Base-by-base conservation (phyloP, 1,140 invertebrate species). In the Drosophila navojoa region DNA sequence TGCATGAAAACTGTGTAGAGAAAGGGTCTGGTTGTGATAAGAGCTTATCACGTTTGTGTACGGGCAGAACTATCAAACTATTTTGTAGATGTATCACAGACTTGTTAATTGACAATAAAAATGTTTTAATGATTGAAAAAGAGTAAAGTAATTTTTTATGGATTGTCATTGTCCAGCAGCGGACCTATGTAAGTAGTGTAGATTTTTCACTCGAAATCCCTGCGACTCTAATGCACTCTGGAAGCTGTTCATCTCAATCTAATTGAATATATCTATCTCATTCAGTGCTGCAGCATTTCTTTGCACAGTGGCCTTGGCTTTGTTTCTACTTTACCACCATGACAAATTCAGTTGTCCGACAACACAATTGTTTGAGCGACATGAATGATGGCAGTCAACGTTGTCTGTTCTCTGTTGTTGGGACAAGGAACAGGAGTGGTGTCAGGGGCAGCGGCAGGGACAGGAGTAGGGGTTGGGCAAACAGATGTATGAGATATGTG, bases 341-440 rank as follows among this genome's bases (percentile, higher is more conserved):
- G 82, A 86, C 82, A 86, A 86, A 86, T 82, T 82, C 79, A 87
- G 61, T 86, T 86, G 82, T 86, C 82, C 86, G 82, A 87, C 72
- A 82, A 76, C 68, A 76, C 82, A 82, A 87, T 86, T 86, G 82
- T 77, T 74, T 61, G 71, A 49, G 42, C 15, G 38, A 38, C 72
- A 75, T 59, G 67, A 75, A 63, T 71, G 66, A 75, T 75, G 72
- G 67, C 53, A 25, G n/a, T 10, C 57, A 35, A 47, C 57, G 50
- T 13, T 11, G 25, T 44, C 40, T 15, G 53, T 16, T 11, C 16
- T 44, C 40, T 13, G 44, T 49, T 47, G 13, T 54, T 38, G 3
- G 35, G 9, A 2, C 27, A 29, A 22, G 19, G 19, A 22, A 22
- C 19, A 22, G 19, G 32, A 35, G 32, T 7, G 0, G 9, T 22